Base-by-base conservation (phyloP, 1,140 invertebrate genomes). In the Bilobella aurantiaca region DNA sequence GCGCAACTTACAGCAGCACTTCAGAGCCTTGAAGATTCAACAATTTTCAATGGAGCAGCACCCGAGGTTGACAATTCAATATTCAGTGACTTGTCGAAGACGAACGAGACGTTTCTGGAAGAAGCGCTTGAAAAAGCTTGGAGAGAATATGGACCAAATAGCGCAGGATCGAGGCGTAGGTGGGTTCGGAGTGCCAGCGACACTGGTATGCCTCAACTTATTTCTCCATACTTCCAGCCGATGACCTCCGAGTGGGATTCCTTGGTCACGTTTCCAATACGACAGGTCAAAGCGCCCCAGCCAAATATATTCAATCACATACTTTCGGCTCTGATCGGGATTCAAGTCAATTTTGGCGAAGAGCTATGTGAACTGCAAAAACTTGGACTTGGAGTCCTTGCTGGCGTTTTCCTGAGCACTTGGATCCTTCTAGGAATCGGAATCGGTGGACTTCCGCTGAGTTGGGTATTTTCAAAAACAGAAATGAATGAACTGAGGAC, bases 301-400 rank as follows among this genome's bases (percentile, higher is more conserved):
- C 46, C 71, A 3, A 49, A 56, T 3, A n/a, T 67, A 18, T 66
- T 73, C 34, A 66, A 31, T 31, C 34, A 23, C 2, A 23, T 73
- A 8, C 37, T 73, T 2, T 25, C 64, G 0, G 34, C 29, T 1
- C 70, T 64, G 58, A 69, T 73, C 34, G 59, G 66, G 27, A 68
- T 70, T 65, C 66, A 73, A 67, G 67, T 73, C n/a, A 70, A 70
- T 31, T 29, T 70, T 60, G 64, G 68, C 27, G 71, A 73, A 65
- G 8, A 64, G 1, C 64, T 68, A n/a, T 66, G 70, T 23, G 62
- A 64, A 16, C 25, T 68, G 21, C 27, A 67, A 23, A 58, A 53
- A 49, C 16, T 68, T 14, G 42, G 64, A 21, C 58, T 69, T 58
- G 58, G 62, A 1, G n/a, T 57, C 12, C 27, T 69, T 8, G 37